Evolutionary conservation across 2,888 invertebrate genomes (phyloP).

Genomic region (Agelastica alni): DNA sequence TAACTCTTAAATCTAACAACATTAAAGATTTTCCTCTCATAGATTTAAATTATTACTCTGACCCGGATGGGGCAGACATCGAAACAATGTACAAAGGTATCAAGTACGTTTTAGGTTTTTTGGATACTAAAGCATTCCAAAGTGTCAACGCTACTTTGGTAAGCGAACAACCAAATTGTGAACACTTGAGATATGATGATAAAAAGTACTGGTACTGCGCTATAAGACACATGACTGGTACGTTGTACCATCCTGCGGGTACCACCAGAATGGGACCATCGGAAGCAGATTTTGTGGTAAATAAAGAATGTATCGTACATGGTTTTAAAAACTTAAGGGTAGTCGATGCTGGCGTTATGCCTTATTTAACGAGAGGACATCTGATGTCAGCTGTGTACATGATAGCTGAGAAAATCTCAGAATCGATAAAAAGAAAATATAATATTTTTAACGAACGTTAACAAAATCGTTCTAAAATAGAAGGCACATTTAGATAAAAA

Average conservation of each 20-base stretch:
- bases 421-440: constrained; percentile 11
- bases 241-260: constrained; percentile 59
- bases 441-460: too few species aligned
- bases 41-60: constrained; percentile 40
- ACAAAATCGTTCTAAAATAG: too few species aligned
- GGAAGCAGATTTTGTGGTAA: constrained; percentile 60
- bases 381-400: constrained; percentile 60
- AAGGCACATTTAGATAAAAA: too few species aligned
- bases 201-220: constrained; percentile 59
- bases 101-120: constrained; percentile 52
- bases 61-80: constrained; percentile 53
- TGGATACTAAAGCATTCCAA: constrained; percentile 59
- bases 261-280: constrained; percentile 61
- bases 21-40: constrained; percentile 45
- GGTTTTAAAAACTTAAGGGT: constrained; percentile 60
- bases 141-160: constrained; percentile 58
- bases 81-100: constrained; percentile 60
- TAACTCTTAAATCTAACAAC: constrained; percentile 29
- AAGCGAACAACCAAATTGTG: constrained; percentile 1
- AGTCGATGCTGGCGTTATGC: constrained; percentile 62
- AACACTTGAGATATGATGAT: constrained; percentile 53
- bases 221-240: constrained; percentile 54
- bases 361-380: constrained; percentile 59
- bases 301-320: constrained; percentile 58
- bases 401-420: constrained; percentile 59